Evolutionary conservation across 2,797 vertebrate species (phyloP).

Genomic region (Perodicticus potto): DNA sequence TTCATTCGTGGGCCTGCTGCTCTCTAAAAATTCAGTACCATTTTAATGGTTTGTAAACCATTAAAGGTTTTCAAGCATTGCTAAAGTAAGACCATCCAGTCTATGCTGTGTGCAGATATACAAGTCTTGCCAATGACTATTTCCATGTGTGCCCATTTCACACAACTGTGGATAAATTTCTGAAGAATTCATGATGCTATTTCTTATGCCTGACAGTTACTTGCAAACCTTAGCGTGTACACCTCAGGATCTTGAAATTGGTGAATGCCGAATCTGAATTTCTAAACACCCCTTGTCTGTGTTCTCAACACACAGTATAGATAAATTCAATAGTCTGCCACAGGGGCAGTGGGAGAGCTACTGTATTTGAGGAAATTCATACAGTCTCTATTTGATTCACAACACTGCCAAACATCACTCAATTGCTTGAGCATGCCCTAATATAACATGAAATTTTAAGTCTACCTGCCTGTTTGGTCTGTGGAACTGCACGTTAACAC

Average conservation of each 20-base stretch:
- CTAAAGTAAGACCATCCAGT: slow-evolving; percentile 69
- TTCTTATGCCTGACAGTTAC: slow-evolving; percentile 72
- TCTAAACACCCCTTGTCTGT: slow-evolving; percentile 42
- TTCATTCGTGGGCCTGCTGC: slow-evolving; percentile 69
- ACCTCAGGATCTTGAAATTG: slow-evolving; percentile 48
- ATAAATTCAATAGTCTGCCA: slow-evolving; percentile 66
- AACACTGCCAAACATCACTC: slow-evolving; percentile 79
- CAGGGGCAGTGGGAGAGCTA: slow-evolving; percentile 60
- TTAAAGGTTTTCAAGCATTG: slow-evolving; percentile 65
- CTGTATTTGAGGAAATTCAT: slow-evolving; percentile 75
- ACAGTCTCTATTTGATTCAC: slow-evolving; percentile 68
- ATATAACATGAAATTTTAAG: slow-evolving; percentile 65
- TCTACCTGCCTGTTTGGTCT: slow-evolving; percentile 77
- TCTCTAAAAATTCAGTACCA: slow-evolving; percentile 74
- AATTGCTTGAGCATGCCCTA: slow-evolving; percentile 80
- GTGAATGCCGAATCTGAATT: slow-evolving; percentile 69
- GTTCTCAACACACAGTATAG: slow-evolving; percentile 72
- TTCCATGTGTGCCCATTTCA: slow-evolving; percentile 71
- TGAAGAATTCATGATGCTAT: slow-evolving; percentile 75
- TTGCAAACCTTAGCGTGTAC: slow-evolving; percentile 39
- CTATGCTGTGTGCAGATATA: slow-evolving; percentile 75
- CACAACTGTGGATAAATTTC: slow-evolving; percentile 73
- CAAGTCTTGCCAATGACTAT: slow-evolving; percentile 71
- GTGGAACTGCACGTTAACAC: slow-evolving; percentile 75
- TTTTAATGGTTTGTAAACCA: slow-evolving; percentile 69